Conservation (phyloP, 37 sponge, comb jelly and placozoan genomes). For the Geodia barretti region DNA sequence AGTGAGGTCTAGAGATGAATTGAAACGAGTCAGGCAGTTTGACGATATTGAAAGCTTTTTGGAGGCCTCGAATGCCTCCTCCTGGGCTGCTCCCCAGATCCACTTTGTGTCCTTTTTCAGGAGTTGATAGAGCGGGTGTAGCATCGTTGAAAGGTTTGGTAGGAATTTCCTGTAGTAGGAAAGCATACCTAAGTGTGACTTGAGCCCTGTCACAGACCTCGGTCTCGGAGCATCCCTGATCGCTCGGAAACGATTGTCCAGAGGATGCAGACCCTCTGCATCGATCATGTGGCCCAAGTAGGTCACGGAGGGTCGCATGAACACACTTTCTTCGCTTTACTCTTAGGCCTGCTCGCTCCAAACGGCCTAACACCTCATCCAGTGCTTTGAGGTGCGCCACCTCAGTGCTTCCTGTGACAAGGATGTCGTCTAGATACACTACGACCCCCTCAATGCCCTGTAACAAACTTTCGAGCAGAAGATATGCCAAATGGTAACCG, state of each 20-base stretch:
- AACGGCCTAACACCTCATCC: slow-evolving; percentile 14
- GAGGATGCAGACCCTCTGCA: not conserved
- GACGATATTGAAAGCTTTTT: not conserved
- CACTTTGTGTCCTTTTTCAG: slow-evolving; percentile 1
- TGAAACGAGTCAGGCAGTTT: slow-evolving; percentile 13
- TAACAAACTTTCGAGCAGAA: slow-evolving; percentile 23
- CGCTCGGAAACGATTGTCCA: too few relatives aligned
- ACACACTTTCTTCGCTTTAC: slow-evolving; percentile 19
- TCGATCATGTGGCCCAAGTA: slow-evolving; percentile 33
- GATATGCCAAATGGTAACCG: too few relatives aligned
- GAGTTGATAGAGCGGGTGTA: slow-evolving; percentile 20
- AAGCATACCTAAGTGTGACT: slow-evolving; percentile 22
- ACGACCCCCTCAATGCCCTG: slow-evolving; percentile 11
- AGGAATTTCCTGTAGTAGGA: slow-evolving; percentile 35
- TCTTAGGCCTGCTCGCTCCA: slow-evolving; percentile 5
- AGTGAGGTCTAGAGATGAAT: slow-evolving; percentile 5
- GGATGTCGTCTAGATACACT: slow-evolving; percentile 45
- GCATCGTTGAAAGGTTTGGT: slow-evolving; percentile 11
- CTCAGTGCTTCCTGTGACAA: too few relatives aligned
- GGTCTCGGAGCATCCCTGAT: too few relatives aligned
- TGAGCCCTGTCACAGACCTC: slow-evolving; percentile 10
- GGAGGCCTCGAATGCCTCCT: not conserved
- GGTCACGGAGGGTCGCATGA: not conserved
- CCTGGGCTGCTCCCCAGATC: slow-evolving; percentile 12
- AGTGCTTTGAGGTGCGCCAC: slow-evolving; percentile 22